Evolutionary conservation across 92 coral and sea anemone species (phyloP), one percentile per base, ranked within the genome.

Genomic region (Heliopora coerulea): DNA sequence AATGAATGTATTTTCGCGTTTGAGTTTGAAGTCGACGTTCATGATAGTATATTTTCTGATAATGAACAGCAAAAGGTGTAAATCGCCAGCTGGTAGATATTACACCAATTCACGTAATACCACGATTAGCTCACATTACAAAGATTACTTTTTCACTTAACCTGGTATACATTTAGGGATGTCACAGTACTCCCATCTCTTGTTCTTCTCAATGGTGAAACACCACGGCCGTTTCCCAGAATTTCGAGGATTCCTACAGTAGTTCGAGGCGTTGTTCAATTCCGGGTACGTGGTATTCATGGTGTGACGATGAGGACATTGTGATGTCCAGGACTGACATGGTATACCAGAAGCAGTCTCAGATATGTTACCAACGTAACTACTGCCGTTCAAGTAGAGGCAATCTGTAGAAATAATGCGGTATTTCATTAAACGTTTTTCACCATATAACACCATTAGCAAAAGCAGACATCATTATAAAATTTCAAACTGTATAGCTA

Each of bases 281-380:
- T 88, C 89, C 19, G 75, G 83, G 58, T 79, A 88, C 20, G 79
- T 73, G 31, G 78, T 18, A 26, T 75, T 56, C 52, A 73, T 83
- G 17, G 65, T 31, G 77, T 88, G 92, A 41, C 92, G 89, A 49
- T 88, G 92, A 74, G 95, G 95, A 59, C 95, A 88, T 73, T 88
- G 95, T 39, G 89, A 82, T 60, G 85, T 82, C 95, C 90, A 88
- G 3, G 95, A 79, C 49, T 88, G 93, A 68, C 95, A 88, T 46
- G 72, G 49, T 48, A 49, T 58, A 29, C 95, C 88, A 21, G 95
- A 85, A 1, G 80, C 62, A 13, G 93, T 88, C 28, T 78, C 74
- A 25, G 73, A 85, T 44, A 78, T 73, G 66, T 79, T 78, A 26
- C 92, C 93, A 26, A 19, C 59, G 84, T 85, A 88, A 37, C 87